phyloP scores from a whole-genome alignment of 1,140 invertebrate species.

The Bacillus rossius region DNA sequence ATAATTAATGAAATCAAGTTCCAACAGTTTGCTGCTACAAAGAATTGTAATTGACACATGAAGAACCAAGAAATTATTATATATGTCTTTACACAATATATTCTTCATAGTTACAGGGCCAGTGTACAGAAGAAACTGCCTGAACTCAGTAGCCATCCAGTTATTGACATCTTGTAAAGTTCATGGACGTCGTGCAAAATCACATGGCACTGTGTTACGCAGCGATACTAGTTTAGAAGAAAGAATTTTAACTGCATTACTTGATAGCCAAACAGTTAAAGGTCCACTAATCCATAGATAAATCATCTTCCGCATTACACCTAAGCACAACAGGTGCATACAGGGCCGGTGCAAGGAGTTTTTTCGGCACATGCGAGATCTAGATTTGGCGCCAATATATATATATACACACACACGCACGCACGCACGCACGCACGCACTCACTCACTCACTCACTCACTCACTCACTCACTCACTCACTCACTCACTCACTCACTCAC shows the following conservation, averaged over 20 bases:
- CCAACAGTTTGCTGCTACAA: background rate
- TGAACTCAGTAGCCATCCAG: constrained; percentile 47
- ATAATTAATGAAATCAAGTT: constrained; percentile 9
- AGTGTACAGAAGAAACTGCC: constrained; percentile 44
- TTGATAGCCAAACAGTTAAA: constrained; percentile 11
- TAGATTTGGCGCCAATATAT: too few species aligned
- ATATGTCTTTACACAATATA: constrained; percentile 29
- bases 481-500: too few species aligned
- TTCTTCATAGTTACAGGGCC: constrained; percentile 38
- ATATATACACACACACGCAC: too few species aligned
- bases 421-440: too few species aligned
- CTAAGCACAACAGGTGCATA: constrained; percentile 37
- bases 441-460: too few species aligned
- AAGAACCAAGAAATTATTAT: constrained; percentile 40
- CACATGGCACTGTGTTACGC: constrained; percentile 25
- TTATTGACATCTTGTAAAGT: constrained; percentile 32
- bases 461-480: too few species aligned
- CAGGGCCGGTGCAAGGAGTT: too few species aligned
- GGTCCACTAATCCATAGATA: constrained; percentile 28
- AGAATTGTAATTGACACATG: constrained; percentile 28
- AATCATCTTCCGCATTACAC: constrained; percentile 31
- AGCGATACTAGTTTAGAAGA: constrained; percentile 10
- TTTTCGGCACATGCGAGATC: too few species aligned
- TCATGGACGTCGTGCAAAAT: constrained; percentile 41
- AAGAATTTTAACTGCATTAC: background rate